phyloP scores from a whole-genome alignment of 2,888 invertebrate genomes.

The Ypsolopha scabrella region DNA sequence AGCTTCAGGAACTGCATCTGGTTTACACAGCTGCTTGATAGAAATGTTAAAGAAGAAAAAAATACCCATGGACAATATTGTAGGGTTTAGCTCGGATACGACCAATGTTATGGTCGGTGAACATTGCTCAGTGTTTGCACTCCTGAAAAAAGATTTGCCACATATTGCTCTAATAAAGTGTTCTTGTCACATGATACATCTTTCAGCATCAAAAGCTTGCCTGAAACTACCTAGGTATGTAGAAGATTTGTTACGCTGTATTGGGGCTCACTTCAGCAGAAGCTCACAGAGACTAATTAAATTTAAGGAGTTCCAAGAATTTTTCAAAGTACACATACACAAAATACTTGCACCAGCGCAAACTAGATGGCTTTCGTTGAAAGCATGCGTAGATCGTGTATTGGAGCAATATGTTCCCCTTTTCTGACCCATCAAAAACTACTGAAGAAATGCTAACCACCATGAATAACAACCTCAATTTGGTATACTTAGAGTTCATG shows the following conservation, averaged over 20 bases:
- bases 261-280: conserved; percentile 13
- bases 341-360: conserved; percentile 16
- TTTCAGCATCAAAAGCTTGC: conserved; percentile 26
- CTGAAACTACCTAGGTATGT: conserved; percentile 20
- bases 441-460: conserved; percentile 11
- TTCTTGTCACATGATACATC: conserved; percentile 26
- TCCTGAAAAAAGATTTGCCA: conserved; percentile 12
- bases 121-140: conserved; percentile 11
- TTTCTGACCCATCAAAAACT: conserved; percentile 16
- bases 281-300: conserved; percentile 11
- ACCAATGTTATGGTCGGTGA: conserved; percentile 22
- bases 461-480: conserved; percentile 18
- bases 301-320: conserved; percentile 24
- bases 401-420: conserved; percentile 25
- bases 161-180: conserved; percentile 25
- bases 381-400: conserved; percentile 25
- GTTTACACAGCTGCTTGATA: conserved; percentile 11
- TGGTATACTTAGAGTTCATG: conserved; percentile 20
- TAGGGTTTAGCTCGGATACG: conserved; percentile 23
- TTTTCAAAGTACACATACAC: conserved; percentile 24
- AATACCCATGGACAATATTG: conserved; percentile 16
- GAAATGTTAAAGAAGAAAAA: conserved; percentile 11
- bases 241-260: conserved; percentile 11
- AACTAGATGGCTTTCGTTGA: conserved; percentile 27
- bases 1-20: too few species aligned